These are phyloP conservation scores for Eublepharis macularius DNA, from an alignment of 2,113 vertebrate genomes.

Conservation along the genomic window DNA sequence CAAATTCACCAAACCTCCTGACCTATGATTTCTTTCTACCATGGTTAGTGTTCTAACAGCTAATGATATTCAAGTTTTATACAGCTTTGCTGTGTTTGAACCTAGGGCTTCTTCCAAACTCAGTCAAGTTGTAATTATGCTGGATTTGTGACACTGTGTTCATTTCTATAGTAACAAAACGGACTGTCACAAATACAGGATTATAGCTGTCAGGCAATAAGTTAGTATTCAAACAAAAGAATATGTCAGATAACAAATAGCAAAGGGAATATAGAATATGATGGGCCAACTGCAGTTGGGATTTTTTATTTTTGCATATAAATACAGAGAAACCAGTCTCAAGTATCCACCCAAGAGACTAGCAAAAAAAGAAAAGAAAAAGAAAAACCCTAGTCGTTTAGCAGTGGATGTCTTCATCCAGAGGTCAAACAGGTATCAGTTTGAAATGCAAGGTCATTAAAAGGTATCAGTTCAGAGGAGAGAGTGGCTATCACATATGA, in stretches of 20 bases:
- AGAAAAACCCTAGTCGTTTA: slow-evolving; percentile 7
- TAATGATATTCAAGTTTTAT: neutral
- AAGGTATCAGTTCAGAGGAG: neutral
- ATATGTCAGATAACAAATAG: slow-evolving; percentile 29
- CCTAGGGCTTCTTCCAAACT: slow-evolving; percentile 7
- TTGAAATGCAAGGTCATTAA: slow-evolving; percentile 14
- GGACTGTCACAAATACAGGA: slow-evolving; percentile 34
- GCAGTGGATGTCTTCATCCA: neutral
- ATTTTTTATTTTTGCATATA: slow-evolving; percentile 2
- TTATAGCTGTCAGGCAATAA: slow-evolving; percentile 22
- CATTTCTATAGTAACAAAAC: slow-evolving; percentile 3
- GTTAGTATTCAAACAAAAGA: slow-evolving; percentile 23
- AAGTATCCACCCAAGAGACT: neutral
- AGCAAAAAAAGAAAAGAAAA: neutral
- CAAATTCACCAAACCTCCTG: neutral
- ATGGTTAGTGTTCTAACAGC: neutral
- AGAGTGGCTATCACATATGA: neutral
- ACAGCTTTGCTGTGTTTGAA: neutral
- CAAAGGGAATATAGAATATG: slow-evolving; percentile 30
- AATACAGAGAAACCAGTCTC: neutral
- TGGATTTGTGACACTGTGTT: slow-evolving; percentile 16
- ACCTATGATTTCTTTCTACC: neutral
- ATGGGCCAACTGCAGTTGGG: neutral
- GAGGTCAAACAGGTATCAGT: neutral
- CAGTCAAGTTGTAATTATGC: neutral